Base-by-base conservation (phyloP, 1,140 invertebrate genomes). In the Panulirus ornatus region DNA sequence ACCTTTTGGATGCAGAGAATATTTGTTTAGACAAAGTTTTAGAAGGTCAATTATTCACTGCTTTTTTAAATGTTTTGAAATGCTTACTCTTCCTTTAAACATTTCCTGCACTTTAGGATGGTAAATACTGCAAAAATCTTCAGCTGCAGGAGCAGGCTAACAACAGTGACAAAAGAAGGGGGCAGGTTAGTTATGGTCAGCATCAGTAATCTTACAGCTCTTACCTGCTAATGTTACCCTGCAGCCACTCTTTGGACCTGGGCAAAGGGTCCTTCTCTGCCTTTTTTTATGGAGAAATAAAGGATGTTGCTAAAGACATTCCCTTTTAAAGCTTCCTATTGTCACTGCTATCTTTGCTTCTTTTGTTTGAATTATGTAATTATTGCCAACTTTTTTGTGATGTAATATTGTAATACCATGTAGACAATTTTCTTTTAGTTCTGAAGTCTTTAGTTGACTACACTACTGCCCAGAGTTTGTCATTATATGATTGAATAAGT, bases 41-140 rank as follows among this genome's bases (percentile, higher is more conserved):
- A n/a, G n/a, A n/a, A n/a, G n/a, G n/a, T n/a, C n/a, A n/a, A n/a
- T n/a, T n/a, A n/a, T n/a, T n/a, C n/a, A n/a, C n/a, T n/a, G n/a
- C 16, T 8, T 9, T 47, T 47, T 58, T 19, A 19, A 14, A 58
- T 58, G 54, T 66, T 30, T 66, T 30, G 58, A 66, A 66, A 83
- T 58, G 22, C 58, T 66, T 66, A 58, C 79, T 82, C 58, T 66
- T 83, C 36, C 58, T 66, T 83, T 58, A 22, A 34, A 54, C 63
- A 83, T 38, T 38, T 40, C 58, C 36, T 38, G 47, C 30, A 27
- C 19, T 40, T 19, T 83, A 83, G 81, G 51, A 40, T 66, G 81
- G 81, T 83, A 83, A 83, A 83, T 83, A 40, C 81, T 83, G 81
- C 81, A 83, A 66, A 58, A 36, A 83, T 66, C 51, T 83, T 38